These are phyloP conservation scores for Poeciliopsis infans DNA, from an alignment of 2,797 vertebrate genomes.

Conservation along the genomic window DNA sequence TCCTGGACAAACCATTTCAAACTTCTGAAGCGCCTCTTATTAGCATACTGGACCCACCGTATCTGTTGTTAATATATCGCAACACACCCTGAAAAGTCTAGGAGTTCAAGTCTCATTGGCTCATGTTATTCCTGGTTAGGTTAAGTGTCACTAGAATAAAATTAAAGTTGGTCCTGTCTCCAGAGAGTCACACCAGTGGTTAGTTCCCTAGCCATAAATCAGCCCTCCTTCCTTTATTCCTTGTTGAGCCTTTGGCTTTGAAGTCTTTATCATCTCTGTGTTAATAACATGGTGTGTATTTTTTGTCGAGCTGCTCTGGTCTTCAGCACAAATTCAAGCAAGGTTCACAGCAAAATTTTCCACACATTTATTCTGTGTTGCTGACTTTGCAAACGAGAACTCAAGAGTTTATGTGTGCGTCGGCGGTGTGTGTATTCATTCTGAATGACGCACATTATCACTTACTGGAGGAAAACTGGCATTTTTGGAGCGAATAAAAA, in stretches of 20 bases:
- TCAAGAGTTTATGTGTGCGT: constrained; percentile 5
- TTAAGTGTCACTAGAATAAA: background rate
- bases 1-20: background rate
- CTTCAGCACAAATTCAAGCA: background rate
- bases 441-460: constrained; percentile 36
- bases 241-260: background rate
- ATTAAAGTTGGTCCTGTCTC: background rate
- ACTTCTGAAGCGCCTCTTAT: background rate
- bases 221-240: background rate
- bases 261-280: background rate
- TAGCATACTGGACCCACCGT: background rate
- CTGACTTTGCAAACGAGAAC: constrained; percentile 5
- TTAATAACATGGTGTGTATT: background rate
- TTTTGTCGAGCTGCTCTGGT: background rate
- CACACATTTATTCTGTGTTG: background rate
- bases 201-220: background rate
- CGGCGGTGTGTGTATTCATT: constrained; percentile 28
- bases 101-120: background rate
- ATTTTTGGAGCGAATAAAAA: constrained; percentile 30
- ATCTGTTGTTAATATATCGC: background rate
- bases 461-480: constrained; percentile 25
- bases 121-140: background rate
- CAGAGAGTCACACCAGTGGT: background rate
- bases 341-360: background rate
- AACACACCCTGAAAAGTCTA: background rate